Percentiles rank a stretch among this genome's conserved stretches.
Conservation (phyloP, 2,797 vertebrate genomes). For the Thamnophis elegans region DNA sequence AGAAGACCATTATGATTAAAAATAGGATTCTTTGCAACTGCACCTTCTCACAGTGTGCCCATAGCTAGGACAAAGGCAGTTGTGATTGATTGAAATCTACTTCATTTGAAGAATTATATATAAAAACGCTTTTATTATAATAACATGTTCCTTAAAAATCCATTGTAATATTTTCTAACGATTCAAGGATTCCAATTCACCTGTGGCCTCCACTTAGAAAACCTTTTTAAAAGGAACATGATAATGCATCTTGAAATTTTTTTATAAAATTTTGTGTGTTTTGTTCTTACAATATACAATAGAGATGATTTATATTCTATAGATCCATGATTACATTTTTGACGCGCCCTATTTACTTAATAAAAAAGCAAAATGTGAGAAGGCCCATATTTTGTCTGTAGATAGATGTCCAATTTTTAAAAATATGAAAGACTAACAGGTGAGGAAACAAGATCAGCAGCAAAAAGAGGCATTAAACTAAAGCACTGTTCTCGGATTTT, state of each 20-base stretch:
- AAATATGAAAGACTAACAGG: constrained; percentile 4
- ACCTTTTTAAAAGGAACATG: not conserved
- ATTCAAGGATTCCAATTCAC: constrained; percentile 36
- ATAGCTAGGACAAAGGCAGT: not conserved
- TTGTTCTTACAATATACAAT: constrained; percentile 33
- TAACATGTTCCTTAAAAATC: not conserved
- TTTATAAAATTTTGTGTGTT: constrained; percentile 33
- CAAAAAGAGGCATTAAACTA: constrained; percentile 20
- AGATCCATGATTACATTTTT: constrained; percentile 24
- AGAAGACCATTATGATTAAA: not conserved
- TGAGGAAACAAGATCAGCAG: constrained; percentile 29
- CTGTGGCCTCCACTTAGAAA: not conserved
- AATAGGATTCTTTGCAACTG: not conserved
- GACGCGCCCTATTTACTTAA: constrained; percentile 36
- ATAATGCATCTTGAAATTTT: constrained; percentile 33
- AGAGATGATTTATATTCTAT: constrained; percentile 44
- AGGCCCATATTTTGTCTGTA: constrained; percentile 2
- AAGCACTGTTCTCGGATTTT: constrained; percentile 23
- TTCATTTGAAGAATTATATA: not conserved
- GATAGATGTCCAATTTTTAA: constrained; percentile 13
- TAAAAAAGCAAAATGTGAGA: constrained; percentile 36
- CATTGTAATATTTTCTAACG: constrained; percentile 25
- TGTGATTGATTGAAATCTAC: not conserved
- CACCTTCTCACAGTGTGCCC: not conserved
- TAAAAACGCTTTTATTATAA: not conserved